Evolutionary conservation across 2,797 vertebrate genomes (phyloP).

Genomic region (Eospalax fontanierii): DNA sequence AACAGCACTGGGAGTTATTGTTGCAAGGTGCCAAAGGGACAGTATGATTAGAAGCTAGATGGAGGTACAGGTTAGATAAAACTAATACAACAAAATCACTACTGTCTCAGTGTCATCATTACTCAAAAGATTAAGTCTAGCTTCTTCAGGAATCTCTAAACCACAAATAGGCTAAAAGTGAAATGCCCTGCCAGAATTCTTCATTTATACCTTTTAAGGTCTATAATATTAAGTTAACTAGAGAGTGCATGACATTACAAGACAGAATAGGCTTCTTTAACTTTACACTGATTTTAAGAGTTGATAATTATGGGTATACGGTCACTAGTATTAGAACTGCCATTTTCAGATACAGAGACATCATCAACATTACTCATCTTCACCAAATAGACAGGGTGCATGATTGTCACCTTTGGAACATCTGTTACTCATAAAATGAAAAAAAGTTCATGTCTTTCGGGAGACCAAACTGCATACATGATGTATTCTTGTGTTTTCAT

Average conservation of each 20-base stretch:
- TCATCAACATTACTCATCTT: background rate
- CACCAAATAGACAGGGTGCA: background rate
- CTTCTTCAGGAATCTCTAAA: slow-evolving; percentile 46
- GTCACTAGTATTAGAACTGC: background rate
- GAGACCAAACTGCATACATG: slow-evolving; percentile 21
- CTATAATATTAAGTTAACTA: slow-evolving; percentile 48
- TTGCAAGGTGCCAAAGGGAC: slow-evolving; percentile 78
- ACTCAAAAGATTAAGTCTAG: slow-evolving; percentile 44
- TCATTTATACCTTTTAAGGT: slow-evolving; percentile 37
- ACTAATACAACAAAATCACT: slow-evolving; percentile 63
- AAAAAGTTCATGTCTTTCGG: slow-evolving; percentile 50
- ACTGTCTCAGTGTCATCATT: slow-evolving; percentile 51
- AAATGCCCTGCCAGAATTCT: slow-evolving; percentile 51
- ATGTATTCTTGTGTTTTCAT: slow-evolving; percentile 27
- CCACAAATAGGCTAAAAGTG: slow-evolving; percentile 41
- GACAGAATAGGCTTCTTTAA: slow-evolving; percentile 5
- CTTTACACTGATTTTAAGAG: slow-evolving; percentile 13
- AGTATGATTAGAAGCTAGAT: slow-evolving; percentile 74
- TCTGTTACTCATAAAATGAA: slow-evolving; percentile 57
- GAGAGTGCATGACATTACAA: slow-evolving; percentile 39
- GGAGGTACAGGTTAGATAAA: slow-evolving; percentile 70
- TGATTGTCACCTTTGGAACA: slow-evolving; percentile 59
- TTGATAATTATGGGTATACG: background rate
- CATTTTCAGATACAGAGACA: background rate
- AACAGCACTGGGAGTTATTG: slow-evolving; percentile 66